Percentiles rank a stretch among this genome's conserved stretches.
Evolutionary conservation across 2,888 invertebrate species (phyloP).

Genomic region (Leptinotarsa rubiginosa): DNA sequence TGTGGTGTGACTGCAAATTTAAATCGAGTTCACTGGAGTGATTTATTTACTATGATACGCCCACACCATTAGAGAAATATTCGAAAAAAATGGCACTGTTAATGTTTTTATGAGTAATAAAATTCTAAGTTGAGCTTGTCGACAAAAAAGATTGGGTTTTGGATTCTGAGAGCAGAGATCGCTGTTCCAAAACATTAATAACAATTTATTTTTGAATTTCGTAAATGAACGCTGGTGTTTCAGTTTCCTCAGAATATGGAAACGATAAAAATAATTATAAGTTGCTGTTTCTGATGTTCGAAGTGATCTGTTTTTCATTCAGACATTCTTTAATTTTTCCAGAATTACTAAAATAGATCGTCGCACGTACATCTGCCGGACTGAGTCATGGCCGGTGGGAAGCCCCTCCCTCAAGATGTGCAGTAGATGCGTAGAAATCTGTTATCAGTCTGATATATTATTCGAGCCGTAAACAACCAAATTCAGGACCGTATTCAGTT

Average conservation of each 20-base stretch:
- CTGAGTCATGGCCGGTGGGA: no score
- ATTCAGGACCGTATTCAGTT: no score
- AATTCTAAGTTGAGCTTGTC: background rate
- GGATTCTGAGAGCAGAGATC: background rate
- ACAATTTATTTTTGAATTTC: background rate
- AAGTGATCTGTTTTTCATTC: background rate
- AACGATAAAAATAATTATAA: background rate
- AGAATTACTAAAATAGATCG: no score
- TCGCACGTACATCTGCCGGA: no score
- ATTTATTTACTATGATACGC: slow-evolving; percentile 18
- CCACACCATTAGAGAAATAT: slow-evolving; percentile 8
- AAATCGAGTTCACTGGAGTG: slow-evolving; percentile 21
- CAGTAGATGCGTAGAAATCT: no score
- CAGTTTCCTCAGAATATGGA: slow-evolving; percentile 6
- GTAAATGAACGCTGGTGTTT: slow-evolving; percentile 1
- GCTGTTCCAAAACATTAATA: background rate
- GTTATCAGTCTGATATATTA: no score
- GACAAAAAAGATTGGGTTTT: background rate
- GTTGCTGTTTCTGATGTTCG: background rate
- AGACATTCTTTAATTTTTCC: no score
- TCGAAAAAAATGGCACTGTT: slow-evolving; percentile 17
- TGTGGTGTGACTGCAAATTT: slow-evolving; percentile 22
- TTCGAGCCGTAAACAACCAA: no score
- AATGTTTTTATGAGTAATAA: slow-evolving; percentile 24
- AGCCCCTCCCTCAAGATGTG: no score